Evolutionary conservation across 2,113 vertebrate genomes (phyloP).

Genomic region (Myiagra hebetior): DNA sequence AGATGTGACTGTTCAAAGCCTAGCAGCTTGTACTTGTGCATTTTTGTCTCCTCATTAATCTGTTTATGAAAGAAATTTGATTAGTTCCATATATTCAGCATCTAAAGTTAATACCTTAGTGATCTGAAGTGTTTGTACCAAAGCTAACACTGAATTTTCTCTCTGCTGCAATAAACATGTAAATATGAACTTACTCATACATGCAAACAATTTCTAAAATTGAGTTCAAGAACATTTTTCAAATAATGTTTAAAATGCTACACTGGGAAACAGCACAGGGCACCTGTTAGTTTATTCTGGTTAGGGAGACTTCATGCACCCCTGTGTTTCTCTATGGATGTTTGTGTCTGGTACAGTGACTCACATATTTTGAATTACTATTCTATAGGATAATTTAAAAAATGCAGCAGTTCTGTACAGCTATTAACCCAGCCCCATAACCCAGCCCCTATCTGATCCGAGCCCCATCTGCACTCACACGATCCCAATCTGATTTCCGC

Average conservation of each 20-base stretch:
- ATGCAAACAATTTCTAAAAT: constrained; percentile 20
- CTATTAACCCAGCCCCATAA: background rate
- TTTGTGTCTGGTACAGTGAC: background rate
- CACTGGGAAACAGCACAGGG: background rate
- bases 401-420: background rate
- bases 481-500: background rate
- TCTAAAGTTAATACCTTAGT: constrained; percentile 26
- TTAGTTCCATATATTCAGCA: constrained; percentile 25
- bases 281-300: background rate
- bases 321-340: background rate
- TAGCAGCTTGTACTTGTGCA: background rate
- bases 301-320: background rate
- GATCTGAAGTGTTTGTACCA: background rate
- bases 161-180: constrained; percentile 17
- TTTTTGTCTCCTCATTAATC: constrained; percentile 48
- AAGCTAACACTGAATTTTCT: background rate
- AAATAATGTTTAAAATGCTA: background rate
- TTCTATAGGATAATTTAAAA: background rate
- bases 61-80: constrained; percentile 42
- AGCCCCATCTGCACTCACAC: background rate
- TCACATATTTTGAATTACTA: background rate
- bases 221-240: background rate
- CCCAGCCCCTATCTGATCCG: background rate
- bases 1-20: constrained; percentile 7
- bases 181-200: constrained; percentile 5